Conservation (phyloP, 2,797 vertebrate genomes). For the Paramormyrops hopkinsi region DNA sequence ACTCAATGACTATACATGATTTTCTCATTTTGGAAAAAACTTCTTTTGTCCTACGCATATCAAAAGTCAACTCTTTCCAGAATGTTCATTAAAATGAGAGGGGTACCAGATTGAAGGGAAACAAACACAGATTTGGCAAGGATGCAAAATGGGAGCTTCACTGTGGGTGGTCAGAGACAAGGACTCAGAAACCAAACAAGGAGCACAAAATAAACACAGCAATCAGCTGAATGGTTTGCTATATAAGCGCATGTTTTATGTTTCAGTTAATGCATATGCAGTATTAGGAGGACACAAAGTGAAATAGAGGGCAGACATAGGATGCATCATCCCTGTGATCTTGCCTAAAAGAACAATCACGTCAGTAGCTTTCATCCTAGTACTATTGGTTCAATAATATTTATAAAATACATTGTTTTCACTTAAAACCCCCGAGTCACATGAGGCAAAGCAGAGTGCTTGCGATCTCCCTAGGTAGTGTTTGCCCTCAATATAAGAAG, state of each 20-base stretch:
- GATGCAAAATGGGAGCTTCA: neutral
- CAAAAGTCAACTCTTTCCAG: neutral
- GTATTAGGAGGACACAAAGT: neutral
- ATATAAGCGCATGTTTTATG: neutral
- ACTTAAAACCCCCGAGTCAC: neutral
- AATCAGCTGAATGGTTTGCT: neutral
- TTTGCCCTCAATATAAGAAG: neutral
- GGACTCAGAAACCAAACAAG: neutral
- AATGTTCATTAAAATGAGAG: neutral
- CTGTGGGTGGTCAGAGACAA: neutral
- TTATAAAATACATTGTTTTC: neutral
- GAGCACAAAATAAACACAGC: neutral
- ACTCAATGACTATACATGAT: neutral
- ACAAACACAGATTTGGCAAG: neutral
- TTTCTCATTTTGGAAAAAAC: neutral
- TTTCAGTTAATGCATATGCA: neutral
- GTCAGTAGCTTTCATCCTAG: neutral
- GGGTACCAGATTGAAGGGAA: neutral
- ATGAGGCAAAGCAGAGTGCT: neutral
- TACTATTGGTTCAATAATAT: neutral
- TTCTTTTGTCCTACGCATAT: neutral
- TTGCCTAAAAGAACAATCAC: neutral
- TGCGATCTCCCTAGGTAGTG: neutral
- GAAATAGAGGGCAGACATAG: neutral
- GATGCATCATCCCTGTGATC: neutral